These are phyloP conservation scores for Pogonocherus hispidulus DNA, from an alignment of 2,888 invertebrate genomes.

Conservation along the genomic window DNA sequence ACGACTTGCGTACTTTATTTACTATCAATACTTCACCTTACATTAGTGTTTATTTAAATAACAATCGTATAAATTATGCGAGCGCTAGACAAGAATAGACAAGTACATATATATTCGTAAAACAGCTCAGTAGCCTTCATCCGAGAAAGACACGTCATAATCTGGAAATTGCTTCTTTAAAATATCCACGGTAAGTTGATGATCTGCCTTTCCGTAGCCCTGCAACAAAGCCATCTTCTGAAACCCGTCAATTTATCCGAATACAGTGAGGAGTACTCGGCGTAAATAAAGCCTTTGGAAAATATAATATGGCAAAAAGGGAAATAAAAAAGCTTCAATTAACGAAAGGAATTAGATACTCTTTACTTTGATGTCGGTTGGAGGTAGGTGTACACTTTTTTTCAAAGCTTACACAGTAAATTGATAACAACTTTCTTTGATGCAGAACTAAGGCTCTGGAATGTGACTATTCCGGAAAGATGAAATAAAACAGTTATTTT, in stretches of 20 bases:
- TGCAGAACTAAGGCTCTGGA: too few species aligned
- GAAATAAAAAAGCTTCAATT: conserved; percentile 14
- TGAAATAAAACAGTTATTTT: too few species aligned
- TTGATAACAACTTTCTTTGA: too few species aligned
- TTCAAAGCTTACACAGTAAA: background rate
- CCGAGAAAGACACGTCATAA: conserved; percentile 84
- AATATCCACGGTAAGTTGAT: conserved; percentile 81
- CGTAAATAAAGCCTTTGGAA: too few species aligned
- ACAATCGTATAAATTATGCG: too few species aligned
- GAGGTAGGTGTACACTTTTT: background rate
- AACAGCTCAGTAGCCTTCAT: conserved; percentile 82
- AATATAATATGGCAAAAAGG: background rate
- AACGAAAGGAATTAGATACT: background rate
- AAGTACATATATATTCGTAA: background rate
- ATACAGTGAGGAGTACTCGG: too few species aligned
- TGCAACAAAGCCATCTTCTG: conserved; percentile 65
- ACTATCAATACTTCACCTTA: too few species aligned
- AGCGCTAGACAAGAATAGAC: too few species aligned
- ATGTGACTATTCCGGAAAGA: too few species aligned
- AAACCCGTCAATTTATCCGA: background rate
- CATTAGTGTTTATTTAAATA: too few species aligned
- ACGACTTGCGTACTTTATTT: too few species aligned
- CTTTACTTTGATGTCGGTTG: too few species aligned
- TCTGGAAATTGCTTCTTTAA: conserved; percentile 81
- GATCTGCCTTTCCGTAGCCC: conserved; percentile 93